These are phyloP conservation scores for Drosophila mimica DNA, from an alignment of 2,888 invertebrate species.

Conservation along the genomic window DNA sequence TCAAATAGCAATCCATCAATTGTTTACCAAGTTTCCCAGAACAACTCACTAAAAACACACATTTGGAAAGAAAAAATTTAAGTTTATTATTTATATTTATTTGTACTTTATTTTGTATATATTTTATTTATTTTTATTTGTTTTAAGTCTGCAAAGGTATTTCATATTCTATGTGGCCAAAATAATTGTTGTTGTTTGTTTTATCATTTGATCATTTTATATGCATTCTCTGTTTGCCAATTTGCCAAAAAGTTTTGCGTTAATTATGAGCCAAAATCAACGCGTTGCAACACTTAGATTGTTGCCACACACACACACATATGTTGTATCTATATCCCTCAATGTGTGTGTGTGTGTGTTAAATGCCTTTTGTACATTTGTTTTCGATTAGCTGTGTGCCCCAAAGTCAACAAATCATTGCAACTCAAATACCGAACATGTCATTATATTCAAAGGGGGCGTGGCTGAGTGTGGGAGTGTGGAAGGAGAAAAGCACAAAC, in stretches of 20 bases:
- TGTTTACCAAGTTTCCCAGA: no score
- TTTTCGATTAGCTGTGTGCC: slow-evolving; percentile 76
- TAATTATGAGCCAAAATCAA: slow-evolving; percentile 76
- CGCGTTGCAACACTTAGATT: slow-evolving; percentile 59
- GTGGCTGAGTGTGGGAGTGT: not conserved
- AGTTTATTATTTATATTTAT: no score
- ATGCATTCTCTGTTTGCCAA: slow-evolving; percentile 66
- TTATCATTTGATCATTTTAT: slow-evolving; percentile 34
- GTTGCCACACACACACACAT: slow-evolving; percentile 37
- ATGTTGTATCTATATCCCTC: not conserved
- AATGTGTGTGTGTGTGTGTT: slow-evolving; percentile 4
- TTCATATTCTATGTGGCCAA: not conserved
- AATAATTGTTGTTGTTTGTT: not conserved
- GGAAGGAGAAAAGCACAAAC: not conserved
- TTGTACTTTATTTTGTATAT: no score
- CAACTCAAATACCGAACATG: slow-evolving; percentile 60
- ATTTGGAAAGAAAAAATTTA: no score
- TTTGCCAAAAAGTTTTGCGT: slow-evolving; percentile 77
- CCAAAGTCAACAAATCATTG: slow-evolving; percentile 78
- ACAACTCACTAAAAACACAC: no score
- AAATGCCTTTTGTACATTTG: slow-evolving; percentile 66
- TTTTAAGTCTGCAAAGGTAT: not conserved
- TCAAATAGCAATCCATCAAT: not conserved
- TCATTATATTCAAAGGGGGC: slow-evolving; percentile 10
- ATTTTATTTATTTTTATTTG: no score